Conservation (phyloP, 2,888 invertebrate genomes). For the Kryphioiulus occultus region DNA sequence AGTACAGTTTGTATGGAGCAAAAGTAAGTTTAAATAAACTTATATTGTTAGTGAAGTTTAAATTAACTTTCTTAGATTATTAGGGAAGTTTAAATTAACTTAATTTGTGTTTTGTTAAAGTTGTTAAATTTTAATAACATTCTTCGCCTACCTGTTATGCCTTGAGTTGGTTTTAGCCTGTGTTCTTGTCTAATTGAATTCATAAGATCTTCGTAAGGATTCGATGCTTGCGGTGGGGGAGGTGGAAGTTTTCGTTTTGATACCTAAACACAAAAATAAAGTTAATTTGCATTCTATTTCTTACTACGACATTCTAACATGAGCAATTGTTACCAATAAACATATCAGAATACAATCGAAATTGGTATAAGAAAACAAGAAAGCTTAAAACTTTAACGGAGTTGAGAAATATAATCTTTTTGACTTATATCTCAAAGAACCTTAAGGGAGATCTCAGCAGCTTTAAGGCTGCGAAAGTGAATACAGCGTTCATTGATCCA, state of each 20-base stretch:
- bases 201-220: slow-evolving; percentile 84
- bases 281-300: neutral
- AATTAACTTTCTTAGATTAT: neutral
- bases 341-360: neutral
- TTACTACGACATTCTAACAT: neutral
- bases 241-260: slow-evolving; percentile 85
- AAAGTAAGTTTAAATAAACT: too few species aligned
- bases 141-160: slow-evolving; percentile 43
- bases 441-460: too few species aligned
- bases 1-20: too few species aligned
- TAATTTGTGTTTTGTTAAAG: neutral
- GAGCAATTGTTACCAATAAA: neutral
- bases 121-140: neutral
- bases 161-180: slow-evolving; percentile 68
- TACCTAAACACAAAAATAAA: slow-evolving; percentile 68
- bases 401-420: too few species aligned
- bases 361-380: neutral
- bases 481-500: neutral
- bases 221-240: slow-evolving; percentile 70
- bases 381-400: neutral
- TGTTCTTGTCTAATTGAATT: slow-evolving; percentile 79
- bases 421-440: too few species aligned
- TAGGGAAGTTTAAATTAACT: neutral
- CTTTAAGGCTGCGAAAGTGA: neutral
- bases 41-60: neutral